A percentile compares a stretch with the other conserved stretches of the same genome.
Evolutionary conservation across 2,797 vertebrate species (phyloP).

Genomic region (Poliocrania exsul): DNA sequence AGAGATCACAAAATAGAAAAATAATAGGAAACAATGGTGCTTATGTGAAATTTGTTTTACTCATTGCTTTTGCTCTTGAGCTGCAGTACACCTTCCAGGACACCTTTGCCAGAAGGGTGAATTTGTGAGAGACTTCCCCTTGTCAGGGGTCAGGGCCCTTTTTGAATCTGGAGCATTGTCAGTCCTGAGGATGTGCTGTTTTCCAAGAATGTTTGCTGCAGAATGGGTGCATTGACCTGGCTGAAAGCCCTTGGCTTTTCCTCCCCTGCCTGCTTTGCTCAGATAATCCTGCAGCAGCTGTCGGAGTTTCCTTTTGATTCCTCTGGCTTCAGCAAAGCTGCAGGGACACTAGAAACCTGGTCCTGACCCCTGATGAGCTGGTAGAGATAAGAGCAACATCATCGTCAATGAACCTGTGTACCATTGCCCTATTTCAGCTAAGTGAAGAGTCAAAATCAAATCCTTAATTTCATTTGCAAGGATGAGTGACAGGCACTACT

Average conservation of each 20-base stretch:
- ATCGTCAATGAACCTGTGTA: background rate
- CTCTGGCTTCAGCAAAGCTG: background rate
- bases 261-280: background rate
- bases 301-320: background rate
- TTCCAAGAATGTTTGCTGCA: background rate
- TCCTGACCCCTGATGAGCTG: conserved; percentile 21
- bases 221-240: rapidly evolving
- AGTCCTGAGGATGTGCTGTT: background rate
- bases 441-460: background rate
- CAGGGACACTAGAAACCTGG: background rate
- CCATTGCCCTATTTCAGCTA: background rate
- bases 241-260: background rate
- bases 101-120: background rate
- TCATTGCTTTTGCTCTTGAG: background rate
- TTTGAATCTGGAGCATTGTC: rapidly evolving
- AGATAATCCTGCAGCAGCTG: conserved; percentile 42
- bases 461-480: background rate
- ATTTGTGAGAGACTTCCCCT: background rate
- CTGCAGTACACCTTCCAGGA: background rate
- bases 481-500: background rate
- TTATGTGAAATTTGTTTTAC: background rate
- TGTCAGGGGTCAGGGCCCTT: background rate
- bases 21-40: background rate
- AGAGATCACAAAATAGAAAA: background rate
- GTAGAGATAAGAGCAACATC: background rate